Evolutionary conservation across 2,113 vertebrate genomes (phyloP).

Genomic region (Hirundichthys speculiger): DNA sequence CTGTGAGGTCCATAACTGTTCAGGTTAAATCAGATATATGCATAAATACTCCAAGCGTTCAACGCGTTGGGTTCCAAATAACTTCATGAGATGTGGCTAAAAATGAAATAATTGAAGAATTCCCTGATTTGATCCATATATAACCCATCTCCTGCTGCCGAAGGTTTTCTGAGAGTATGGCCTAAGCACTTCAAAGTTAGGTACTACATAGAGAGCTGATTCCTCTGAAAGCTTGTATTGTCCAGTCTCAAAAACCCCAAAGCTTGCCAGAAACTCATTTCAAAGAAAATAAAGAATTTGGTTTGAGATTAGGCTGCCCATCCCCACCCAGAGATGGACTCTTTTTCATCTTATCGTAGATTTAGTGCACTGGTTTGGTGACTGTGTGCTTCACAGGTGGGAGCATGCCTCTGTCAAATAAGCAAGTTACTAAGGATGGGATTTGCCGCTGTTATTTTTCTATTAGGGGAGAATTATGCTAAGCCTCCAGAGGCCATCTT

Average conservation of each 20-base stretch:
- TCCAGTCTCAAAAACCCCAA: conserved; percentile 71
- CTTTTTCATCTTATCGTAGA: conserved; percentile 78
- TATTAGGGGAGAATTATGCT: conserved; percentile 97
- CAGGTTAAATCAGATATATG: conserved; percentile 8
- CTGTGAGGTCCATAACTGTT: conserved; percentile 13
- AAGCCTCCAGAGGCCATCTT: conserved; percentile 96
- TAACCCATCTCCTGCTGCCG: conserved; percentile 45
- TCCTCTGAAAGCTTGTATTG: conserved; percentile 76
- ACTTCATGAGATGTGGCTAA: conserved; percentile 21
- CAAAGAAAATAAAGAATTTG: conserved; percentile 75
- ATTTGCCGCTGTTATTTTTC: conserved; percentile 99
- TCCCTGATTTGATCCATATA: conserved; percentile 44
- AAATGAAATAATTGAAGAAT: conserved; percentile 7
- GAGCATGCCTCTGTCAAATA: conserved; percentile 86
- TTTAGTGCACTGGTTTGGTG: conserved; percentile 79
- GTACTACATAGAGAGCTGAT: conserved; percentile 67
- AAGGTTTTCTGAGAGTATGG: conserved; percentile 54
- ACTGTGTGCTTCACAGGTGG: conserved; percentile 90
- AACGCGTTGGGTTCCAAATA: conserved; percentile 16
- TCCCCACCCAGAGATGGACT: conserved; percentile 75
- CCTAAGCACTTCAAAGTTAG: conserved; percentile 75
- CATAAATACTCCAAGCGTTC: neutral
- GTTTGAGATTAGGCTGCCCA: conserved; percentile 75
- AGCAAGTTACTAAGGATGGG: conserved; percentile 93
- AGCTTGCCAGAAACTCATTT: conserved; percentile 71